Evolutionary conservation across 2,113 vertebrate genomes (phyloP).

Genomic region (Etheostoma spectabile): DNA sequence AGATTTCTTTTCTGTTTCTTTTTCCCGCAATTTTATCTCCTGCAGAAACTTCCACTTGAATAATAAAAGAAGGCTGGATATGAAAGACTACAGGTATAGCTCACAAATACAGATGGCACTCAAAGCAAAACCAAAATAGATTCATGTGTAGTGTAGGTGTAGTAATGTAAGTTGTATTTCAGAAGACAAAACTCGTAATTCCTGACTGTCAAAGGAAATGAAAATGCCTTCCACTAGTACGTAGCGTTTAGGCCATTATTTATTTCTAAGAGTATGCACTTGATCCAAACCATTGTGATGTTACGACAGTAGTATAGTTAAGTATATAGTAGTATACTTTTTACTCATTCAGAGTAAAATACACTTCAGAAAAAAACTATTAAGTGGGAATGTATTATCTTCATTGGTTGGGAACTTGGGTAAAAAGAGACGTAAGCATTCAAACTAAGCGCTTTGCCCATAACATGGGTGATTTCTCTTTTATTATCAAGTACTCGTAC

Average conservation of each 20-base stretch:
- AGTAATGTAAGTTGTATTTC: background rate
- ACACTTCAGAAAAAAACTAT: background rate
- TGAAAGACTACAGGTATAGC: too few relatives aligned
- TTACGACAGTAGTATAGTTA: background rate
- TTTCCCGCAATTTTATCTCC: background rate
- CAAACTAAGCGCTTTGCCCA: background rate
- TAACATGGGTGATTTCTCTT: background rate
- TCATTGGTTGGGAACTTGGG: background rate
- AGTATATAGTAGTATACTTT: too few relatives aligned
- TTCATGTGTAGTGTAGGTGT: too few relatives aligned
- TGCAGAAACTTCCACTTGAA: constrained; percentile 1
- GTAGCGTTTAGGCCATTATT: background rate
- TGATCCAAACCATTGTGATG: background rate
- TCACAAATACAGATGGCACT: too few relatives aligned
- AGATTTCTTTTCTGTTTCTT: background rate
- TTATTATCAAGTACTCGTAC: background rate
- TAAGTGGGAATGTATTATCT: background rate
- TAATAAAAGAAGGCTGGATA: background rate
- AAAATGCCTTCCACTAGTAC: background rate
- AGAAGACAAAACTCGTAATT: background rate
- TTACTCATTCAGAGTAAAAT: background rate
- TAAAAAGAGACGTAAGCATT: background rate
- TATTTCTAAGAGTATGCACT: too few relatives aligned
- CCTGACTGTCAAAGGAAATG: background rate
- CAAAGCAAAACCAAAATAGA: too few relatives aligned